A percentile compares a stretch with the other conserved stretches of the same genome.
These are phyloP conservation scores for Athripsodes cinereus DNA, from an alignment of 2,888 invertebrate species.

Conservation along the genomic window DNA sequence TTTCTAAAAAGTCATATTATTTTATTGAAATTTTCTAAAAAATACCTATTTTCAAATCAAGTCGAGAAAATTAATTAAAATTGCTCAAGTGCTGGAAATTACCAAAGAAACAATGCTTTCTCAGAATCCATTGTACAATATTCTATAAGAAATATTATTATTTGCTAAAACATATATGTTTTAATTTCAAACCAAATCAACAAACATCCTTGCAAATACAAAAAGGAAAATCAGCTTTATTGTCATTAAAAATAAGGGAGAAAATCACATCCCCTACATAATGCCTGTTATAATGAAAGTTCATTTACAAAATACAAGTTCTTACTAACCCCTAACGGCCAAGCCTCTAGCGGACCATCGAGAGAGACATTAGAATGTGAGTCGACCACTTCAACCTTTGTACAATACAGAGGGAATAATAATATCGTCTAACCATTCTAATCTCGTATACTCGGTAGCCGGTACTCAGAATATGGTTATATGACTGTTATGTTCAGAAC, in stretches of 20 bases:
- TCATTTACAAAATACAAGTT: conserved; percentile 12
- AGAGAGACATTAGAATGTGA: conserved; percentile 21
- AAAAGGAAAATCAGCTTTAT: conserved; percentile 5
- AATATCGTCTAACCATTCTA: conserved; percentile 17
- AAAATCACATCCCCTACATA: conserved; percentile 4
- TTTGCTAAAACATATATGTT: too few relatives aligned
- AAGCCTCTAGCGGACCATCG: conserved; percentile 21
- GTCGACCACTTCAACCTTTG: conserved; percentile 15
- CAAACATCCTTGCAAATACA: not conserved
- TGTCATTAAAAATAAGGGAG: conserved; percentile 8
- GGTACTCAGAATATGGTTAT: conserved; percentile 19
- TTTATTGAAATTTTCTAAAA: too few relatives aligned
- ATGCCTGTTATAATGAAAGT: not conserved
- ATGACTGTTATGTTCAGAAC: not conserved
- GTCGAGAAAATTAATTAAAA: too few relatives aligned
- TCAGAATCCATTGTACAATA: too few relatives aligned
- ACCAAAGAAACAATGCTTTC: too few relatives aligned
- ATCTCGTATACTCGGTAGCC: conserved; percentile 11
- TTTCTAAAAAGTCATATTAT: too few relatives aligned
- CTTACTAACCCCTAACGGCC: conserved; percentile 23
- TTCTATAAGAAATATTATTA: too few relatives aligned
- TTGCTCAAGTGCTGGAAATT: too few relatives aligned
- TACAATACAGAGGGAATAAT: conserved; percentile 6
- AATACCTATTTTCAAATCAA: too few relatives aligned
- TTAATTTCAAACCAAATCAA: too few relatives aligned